phyloP scores from a whole-genome alignment of 2,888 invertebrate species.

The Aphrophora alni region DNA sequence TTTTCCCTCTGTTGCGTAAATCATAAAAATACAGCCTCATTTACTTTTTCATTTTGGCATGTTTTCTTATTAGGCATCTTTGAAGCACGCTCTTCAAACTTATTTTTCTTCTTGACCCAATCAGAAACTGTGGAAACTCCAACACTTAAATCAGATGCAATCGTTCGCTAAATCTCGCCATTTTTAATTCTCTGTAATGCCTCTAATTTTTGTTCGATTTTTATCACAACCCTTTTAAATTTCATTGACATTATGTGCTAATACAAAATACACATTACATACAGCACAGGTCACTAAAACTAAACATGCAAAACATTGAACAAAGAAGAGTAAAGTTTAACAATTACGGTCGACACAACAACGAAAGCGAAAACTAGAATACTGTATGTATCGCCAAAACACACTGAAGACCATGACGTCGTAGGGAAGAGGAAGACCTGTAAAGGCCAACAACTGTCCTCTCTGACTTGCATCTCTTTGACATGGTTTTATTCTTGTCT shows the following conservation, averaged over 20 bases:
- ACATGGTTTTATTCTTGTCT: no score
- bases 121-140: no score
- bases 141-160: background rate
- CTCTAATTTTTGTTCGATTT: background rate
- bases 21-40: background rate
- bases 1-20: background rate
- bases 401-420: background rate
- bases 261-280: no score
- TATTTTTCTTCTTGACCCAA: no score
- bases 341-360: background rate
- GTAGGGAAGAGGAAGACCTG: background rate
- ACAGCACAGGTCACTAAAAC: no score
- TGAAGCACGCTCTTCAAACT: no score
- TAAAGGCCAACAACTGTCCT: background rate
- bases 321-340: background rate
- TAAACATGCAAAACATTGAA: background rate
- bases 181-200: constrained; percentile 2
- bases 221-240: no score
- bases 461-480: background rate
- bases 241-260: background rate
- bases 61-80: background rate
- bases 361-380: no score
- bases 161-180: background rate
- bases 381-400: background rate
- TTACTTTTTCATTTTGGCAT: background rate